A percentile compares a stretch with the other conserved stretches of the same genome.
Conservation (phyloP, 2,888 invertebrate genomes). For the Cheilosia pagana region DNA sequence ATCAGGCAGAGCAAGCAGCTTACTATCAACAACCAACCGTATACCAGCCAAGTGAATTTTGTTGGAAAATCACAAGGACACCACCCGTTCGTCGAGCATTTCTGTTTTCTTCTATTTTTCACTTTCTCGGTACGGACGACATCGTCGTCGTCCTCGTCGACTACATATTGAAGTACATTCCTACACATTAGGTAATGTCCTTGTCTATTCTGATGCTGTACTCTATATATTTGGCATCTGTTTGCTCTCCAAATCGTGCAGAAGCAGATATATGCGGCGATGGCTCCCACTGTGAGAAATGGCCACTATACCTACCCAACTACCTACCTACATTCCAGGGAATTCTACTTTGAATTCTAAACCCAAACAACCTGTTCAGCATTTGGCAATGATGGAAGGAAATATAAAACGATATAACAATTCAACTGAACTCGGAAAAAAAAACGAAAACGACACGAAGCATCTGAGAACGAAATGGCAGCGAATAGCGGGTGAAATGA, state of each 20-base stretch:
- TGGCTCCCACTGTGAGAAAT: conserved; percentile 33
- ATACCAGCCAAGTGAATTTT: conserved; percentile 54
- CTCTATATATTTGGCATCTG: conserved; percentile 68
- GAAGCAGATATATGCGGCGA: conserved; percentile 15
- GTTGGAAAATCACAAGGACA: conserved; percentile 69
- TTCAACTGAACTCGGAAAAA: conserved; percentile 31
- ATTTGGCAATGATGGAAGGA: conserved; percentile 52
- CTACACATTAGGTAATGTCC: conserved; percentile 69
- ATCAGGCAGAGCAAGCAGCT: conserved; percentile 46
- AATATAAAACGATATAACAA: conserved; percentile 45
- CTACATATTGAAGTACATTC: conserved; percentile 67
- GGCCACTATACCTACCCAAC: conserved; percentile 5
- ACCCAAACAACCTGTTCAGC: conserved; percentile 71
- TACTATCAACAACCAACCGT: conserved; percentile 31
- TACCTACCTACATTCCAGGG: conserved; percentile 15
- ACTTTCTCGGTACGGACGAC: conserved; percentile 43
- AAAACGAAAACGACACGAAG: conserved; percentile 3
- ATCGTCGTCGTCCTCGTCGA: conserved; percentile 53
- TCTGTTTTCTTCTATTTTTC: conserved; percentile 9
- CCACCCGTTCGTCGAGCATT: conserved; percentile 34
- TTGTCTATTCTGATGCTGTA: conserved; percentile 68
- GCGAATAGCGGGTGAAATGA: conserved; percentile 64
- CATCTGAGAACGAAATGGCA: conserved; percentile 19
- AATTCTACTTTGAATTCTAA: conserved; percentile 63
- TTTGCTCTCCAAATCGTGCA: conserved; percentile 53